A percentile compares a stretch with the other conserved stretches of the same genome.
phyloP scores from a whole-genome alignment of 2,888 invertebrate species.

The Drosophila paranaensis region DNA sequence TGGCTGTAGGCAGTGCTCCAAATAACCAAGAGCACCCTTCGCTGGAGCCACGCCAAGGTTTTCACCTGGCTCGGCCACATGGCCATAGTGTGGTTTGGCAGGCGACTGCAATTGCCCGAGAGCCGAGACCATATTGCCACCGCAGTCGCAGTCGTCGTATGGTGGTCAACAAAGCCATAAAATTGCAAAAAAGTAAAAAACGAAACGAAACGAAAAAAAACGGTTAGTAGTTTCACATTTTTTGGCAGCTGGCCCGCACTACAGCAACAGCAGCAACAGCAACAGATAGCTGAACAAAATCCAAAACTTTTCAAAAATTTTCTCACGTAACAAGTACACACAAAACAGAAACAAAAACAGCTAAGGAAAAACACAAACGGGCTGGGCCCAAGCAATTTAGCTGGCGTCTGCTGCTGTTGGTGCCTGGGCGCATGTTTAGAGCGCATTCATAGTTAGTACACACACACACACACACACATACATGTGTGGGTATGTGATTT shows the following conservation, averaged over 20 bases:
- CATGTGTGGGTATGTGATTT: conserved; percentile 42
- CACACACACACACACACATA: neutral
- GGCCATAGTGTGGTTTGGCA: conserved; percentile 56
- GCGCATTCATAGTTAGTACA: conserved; percentile 20
- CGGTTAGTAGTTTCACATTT: conserved; percentile 65
- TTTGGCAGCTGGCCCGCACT: conserved; percentile 59
- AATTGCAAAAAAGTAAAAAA: conserved; percentile 39
- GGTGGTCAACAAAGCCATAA: conserved; percentile 52
- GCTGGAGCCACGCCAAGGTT: conserved; percentile 57
- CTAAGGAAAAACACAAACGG: conserved; percentile 51
- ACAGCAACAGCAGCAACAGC: conserved; percentile 15
- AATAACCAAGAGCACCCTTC: conserved; percentile 56
- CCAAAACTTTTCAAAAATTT: conserved; percentile 65
- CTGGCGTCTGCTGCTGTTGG: conserved; percentile 37
- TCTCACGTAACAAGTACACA: conserved; percentile 79
- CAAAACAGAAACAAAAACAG: conserved; percentile 26
- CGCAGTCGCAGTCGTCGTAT: conserved; percentile 25
- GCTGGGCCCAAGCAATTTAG: conserved; percentile 63
- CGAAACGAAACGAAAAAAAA: conserved; percentile 39
- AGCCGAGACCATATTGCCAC: conserved; percentile 26
- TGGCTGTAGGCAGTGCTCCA: conserved; percentile 31
- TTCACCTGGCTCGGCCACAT: conserved; percentile 50
- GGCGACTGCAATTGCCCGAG: conserved; percentile 58
- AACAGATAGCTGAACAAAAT: conserved; percentile 51
- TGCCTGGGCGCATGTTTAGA: conserved; percentile 43